Conservation (phyloP, 2,113 vertebrate species). For the Eublepharis macularius region DNA sequence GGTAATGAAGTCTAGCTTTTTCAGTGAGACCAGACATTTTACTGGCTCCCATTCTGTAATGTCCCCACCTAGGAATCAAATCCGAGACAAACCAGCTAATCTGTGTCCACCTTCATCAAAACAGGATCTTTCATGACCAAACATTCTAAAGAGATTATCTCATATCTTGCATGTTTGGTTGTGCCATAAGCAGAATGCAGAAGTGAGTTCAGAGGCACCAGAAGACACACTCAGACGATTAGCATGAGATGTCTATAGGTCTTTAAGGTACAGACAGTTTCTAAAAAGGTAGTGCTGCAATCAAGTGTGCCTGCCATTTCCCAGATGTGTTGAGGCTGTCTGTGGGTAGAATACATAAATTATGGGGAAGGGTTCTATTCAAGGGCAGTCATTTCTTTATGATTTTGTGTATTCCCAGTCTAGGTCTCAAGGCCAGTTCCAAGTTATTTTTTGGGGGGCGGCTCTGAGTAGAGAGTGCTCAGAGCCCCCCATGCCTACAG, state of each 20-base stretch:
- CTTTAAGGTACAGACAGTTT: background rate
- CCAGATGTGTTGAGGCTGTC: background rate
- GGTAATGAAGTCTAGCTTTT: no score
- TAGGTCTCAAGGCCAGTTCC: no score
- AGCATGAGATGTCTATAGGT: background rate
- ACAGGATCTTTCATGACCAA: background rate
- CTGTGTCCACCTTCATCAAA: background rate
- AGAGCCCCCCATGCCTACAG: no score
- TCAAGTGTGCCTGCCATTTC: background rate
- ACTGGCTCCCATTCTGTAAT: background rate
- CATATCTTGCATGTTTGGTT: background rate
- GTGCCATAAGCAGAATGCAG: background rate
- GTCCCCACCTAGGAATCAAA: background rate
- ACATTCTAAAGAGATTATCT: background rate
- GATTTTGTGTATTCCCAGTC: background rate
- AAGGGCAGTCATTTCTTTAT: background rate
- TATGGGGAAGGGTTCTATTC: background rate
- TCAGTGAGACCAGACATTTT: no score
- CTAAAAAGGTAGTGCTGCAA: background rate
- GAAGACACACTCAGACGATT: background rate
- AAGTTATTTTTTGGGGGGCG: no score
- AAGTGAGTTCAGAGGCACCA: rapidly evolving
- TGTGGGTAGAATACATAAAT: background rate
- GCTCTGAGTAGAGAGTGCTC: no score
- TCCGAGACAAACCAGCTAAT: background rate